A percentile compares a stretch with the other conserved stretches of the same genome.
These are phyloP conservation scores for Bombus balteatus DNA, from an alignment of 1,140 invertebrate species.

Conservation along the genomic window DNA sequence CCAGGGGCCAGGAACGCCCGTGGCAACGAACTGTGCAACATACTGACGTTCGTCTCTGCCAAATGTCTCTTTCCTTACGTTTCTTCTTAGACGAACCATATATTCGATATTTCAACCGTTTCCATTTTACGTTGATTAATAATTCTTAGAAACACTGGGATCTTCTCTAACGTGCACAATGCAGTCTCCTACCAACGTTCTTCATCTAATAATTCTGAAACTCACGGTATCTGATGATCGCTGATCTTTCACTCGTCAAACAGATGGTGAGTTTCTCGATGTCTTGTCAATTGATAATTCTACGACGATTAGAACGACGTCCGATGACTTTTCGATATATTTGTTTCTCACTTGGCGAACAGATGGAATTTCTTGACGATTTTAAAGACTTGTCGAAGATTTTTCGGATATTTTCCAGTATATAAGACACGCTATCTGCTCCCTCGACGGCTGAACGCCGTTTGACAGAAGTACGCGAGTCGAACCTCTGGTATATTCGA, in stretches of 20 bases:
- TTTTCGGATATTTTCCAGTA: background rate
- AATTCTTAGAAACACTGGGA: background rate
- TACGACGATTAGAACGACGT: background rate
- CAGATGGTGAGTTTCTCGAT: background rate
- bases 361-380: background rate
- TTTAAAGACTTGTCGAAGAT: too few species aligned
- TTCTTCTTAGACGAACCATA: background rate
- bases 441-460: slow-evolving; percentile 77
- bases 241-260: background rate
- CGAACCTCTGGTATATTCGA: slow-evolving; percentile 68
- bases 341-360: background rate
- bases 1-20: slow-evolving; percentile 76
- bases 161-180: background rate
- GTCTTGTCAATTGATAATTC: background rate
- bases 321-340: background rate
- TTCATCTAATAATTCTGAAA: background rate
- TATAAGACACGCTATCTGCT: slow-evolving; percentile 34
- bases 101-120: slow-evolving; percentile 2
- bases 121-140: slow-evolving; percentile 2
- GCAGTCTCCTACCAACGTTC: background rate
- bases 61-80: background rate
- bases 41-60: slow-evolving; percentile 47
- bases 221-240: background rate
- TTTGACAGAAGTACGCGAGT: slow-evolving; percentile 69
- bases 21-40: slow-evolving; percentile 80